Conservation (phyloP, 1,140 invertebrate species). For the Leptestheria dahalacensis region DNA sequence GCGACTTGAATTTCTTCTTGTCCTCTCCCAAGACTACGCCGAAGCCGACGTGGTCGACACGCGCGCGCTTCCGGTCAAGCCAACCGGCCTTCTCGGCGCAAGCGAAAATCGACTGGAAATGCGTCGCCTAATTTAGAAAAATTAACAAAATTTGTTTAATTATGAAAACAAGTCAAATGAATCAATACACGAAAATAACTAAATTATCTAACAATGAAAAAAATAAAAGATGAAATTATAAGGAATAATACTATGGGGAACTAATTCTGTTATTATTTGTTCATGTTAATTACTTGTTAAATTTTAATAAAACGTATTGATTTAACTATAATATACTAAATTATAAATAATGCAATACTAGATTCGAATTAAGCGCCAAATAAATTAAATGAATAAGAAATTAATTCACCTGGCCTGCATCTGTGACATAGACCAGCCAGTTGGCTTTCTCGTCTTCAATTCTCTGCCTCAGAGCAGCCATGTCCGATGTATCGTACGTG, state of each 20-base stretch:
- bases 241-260: too few species aligned
- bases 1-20: slow-evolving; percentile 98
- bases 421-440: slow-evolving; percentile 90
- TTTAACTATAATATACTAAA: not conserved
- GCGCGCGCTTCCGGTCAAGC: slow-evolving; percentile 41
- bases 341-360: not conserved
- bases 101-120: slow-evolving; percentile 60
- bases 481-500: slow-evolving; percentile 97
- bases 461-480: slow-evolving; percentile 80
- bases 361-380: not conserved
- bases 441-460: slow-evolving; percentile 74
- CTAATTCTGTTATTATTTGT: too few species aligned
- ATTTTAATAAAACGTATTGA: not conserved
- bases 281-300: too few species aligned
- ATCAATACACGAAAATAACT: not conserved
- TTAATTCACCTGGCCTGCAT: slow-evolving; percentile 65
- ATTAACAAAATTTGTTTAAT: slow-evolving; percentile 4
- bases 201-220: too few species aligned
- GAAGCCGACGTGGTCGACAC: slow-evolving; percentile 84
- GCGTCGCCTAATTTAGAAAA: slow-evolving; percentile 38
- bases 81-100: slow-evolving; percentile 57
- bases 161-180: not conserved
- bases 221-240: too few species aligned
- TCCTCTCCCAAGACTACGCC: slow-evolving; percentile 96
- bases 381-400: slow-evolving; percentile 8